A percentile compares a stretch with the other conserved stretches of the same genome.
These are phyloP conservation scores for Nematostella vectensis DNA, from an alignment of 92 coral and sea anemone species.

Conservation along the genomic window DNA sequence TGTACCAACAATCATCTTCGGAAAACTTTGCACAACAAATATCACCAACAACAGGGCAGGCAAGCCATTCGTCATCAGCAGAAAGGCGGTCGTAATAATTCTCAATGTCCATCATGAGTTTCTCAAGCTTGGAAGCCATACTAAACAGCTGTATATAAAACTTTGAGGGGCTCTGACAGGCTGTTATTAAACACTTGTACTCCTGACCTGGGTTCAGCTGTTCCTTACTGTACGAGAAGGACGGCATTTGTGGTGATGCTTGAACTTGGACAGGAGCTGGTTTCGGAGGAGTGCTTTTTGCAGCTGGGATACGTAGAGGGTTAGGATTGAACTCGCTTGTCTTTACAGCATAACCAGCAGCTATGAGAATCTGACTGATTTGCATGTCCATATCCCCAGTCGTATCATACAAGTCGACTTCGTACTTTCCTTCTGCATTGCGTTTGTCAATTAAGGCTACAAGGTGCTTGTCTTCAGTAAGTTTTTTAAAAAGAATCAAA, in stretches of 20 bases:
- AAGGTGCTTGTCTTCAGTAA: slow-evolving; percentile 72
- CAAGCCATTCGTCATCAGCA: slow-evolving; percentile 68
- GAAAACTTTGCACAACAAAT: slow-evolving; percentile 88
- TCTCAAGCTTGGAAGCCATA: slow-evolving; percentile 48
- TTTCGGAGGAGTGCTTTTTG: not conserved
- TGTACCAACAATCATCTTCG: slow-evolving; percentile 88
- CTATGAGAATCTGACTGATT: slow-evolving; percentile 70
- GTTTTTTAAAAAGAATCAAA: slow-evolving; percentile 46
- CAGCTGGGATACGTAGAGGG: not conserved
- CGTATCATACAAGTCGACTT: slow-evolving; percentile 74
- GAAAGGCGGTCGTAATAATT: slow-evolving; percentile 54
- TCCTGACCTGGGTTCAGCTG: slow-evolving; percentile 45
- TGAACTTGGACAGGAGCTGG: not conserved
- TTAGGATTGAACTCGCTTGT: slow-evolving; percentile 3
- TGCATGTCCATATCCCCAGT: slow-evolving; percentile 84
- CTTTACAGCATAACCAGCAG: slow-evolving; percentile 73
- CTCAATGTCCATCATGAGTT: slow-evolving; percentile 59
- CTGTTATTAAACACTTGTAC: slow-evolving; percentile 66
- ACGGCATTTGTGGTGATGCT: not conserved
- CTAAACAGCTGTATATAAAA: slow-evolving; percentile 80
- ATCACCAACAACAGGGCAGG: slow-evolving; percentile 73
- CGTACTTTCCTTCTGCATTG: slow-evolving; percentile 42
- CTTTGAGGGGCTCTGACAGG: slow-evolving; percentile 54
- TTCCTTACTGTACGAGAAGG: slow-evolving; percentile 31
- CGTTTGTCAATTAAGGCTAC: slow-evolving; percentile 48